Evolutionary conservation across 2,888 invertebrate genomes (phyloP), one percentile per base, ranked within the genome.

Genomic region (Eretmocerus hayati): DNA sequence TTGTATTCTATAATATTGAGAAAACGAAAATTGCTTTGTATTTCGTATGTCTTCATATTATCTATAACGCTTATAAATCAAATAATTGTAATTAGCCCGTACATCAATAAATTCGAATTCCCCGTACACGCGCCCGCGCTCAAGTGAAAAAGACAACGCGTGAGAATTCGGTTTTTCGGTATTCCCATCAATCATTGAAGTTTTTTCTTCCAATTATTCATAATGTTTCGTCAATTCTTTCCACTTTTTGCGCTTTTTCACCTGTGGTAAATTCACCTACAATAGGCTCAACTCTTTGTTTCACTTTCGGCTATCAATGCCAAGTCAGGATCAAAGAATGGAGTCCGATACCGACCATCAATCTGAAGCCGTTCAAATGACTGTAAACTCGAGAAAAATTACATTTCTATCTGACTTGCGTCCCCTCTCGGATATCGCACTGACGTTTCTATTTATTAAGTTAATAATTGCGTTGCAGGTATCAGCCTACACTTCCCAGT

Each of bases 101-200:
- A 19, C 30, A 16, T 30, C 11, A 33, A 36, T 21, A 40, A 35
- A 41, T 51, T 41, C 33, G 51, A 48, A 45, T 52, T 52, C 41
- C 50, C 38, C 47, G 42, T 52, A 47, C 48, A 49, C 38, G 43
- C 46, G 45, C 42, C 40, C 48, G 38, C 52, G 47, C 47, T 38
- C 33, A 42, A 40, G 20, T 35, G 42, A 52, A 42, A 48, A 50
- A 46, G 20, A 36, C 5, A 33, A 33, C 5, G 15, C 9, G 15
- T n/a, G 15, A n/a, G 5, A 11, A 33, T 33, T 33, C n/a, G 26
- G 6, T 6, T 26, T 26, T 26, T 11, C 11, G 26, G 26, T 26
- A 9, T 26, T 26, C 26, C 11, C 26, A 11, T 26, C 26, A 11
- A 11, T 11, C 11, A 26, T 15, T 20, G 20, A 6, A 38, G 8